Percentiles rank a stretch among this genome's conserved stretches.
Evolutionary conservation across 2,888 invertebrate genomes (phyloP).

Genomic region (Coelinius sp.): DNA sequence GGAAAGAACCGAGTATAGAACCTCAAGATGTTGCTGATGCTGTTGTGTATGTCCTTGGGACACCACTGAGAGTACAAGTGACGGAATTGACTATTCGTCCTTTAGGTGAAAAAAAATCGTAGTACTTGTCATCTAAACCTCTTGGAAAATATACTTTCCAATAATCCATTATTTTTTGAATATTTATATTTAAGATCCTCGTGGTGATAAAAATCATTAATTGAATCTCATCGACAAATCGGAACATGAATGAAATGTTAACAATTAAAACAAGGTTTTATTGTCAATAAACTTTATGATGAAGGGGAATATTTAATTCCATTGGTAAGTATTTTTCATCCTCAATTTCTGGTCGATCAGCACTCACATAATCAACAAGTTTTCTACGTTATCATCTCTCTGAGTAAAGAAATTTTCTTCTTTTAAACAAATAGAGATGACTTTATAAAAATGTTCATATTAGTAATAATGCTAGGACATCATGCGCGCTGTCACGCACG

Average conservation of each 20-base stretch:
- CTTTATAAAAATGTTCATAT: no score
- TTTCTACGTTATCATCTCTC: neutral
- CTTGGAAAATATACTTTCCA: no score
- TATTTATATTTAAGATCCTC: no score
- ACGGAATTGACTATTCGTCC: slow-evolving; percentile 52
- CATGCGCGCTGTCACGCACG: no score
- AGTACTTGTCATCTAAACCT: no score
- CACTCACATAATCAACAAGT: neutral
- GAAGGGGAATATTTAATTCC: no score
- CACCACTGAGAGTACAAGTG: slow-evolving; percentile 64
- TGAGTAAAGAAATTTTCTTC: neutral
- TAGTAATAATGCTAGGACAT: no score
- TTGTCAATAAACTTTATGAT: no score
- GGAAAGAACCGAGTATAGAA: slow-evolving; percentile 50
- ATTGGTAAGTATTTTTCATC: neutral
- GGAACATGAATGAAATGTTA: no score
- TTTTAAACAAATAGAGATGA: neutral
- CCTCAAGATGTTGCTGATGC: slow-evolving; percentile 68
- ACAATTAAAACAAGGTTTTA: neutral
- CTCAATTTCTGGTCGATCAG: neutral
- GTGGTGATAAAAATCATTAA: no score
- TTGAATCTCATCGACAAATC: no score
- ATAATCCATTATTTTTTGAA: no score
- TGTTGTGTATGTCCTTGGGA: slow-evolving; percentile 64
- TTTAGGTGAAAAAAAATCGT: slow-evolving; percentile 47